Conservation (phyloP, 1,140 invertebrate species). For the Amphibalanus amphitrite region DNA sequence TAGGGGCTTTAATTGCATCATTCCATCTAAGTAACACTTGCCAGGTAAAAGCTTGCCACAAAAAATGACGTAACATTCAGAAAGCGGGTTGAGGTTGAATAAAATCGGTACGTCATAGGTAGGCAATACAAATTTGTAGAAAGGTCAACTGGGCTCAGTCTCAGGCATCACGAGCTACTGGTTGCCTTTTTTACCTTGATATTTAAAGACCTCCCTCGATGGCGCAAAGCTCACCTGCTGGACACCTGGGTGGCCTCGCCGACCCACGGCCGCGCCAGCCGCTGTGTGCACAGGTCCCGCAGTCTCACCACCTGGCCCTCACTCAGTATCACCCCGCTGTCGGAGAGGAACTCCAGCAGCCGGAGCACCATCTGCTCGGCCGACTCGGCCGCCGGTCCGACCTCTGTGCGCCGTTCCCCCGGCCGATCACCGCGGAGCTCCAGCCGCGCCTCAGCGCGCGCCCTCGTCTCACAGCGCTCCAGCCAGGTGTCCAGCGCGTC, state of each 20-base stretch:
- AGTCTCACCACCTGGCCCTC: not conserved
- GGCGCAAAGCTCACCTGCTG: not conserved
- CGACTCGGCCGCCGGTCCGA: not conserved
- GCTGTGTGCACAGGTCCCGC: not conserved
- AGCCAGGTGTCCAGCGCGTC: not conserved
- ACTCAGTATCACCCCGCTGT: not conserved
- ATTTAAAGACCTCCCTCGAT: too few relatives aligned
- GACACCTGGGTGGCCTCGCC: not conserved
- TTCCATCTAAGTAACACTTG: too few relatives aligned
- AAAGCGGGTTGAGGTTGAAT: too few relatives aligned
- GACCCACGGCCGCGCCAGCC: not conserved
- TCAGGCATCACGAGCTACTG: too few relatives aligned
- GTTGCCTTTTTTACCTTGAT: too few relatives aligned
- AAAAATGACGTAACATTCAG: too few relatives aligned
- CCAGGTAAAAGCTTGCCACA: too few relatives aligned
- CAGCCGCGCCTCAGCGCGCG: not conserved
- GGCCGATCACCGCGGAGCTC: not conserved
- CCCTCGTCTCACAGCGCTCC: not conserved
- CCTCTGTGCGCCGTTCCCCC: not conserved
- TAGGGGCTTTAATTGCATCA: too few relatives aligned
- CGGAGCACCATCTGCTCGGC: not conserved
- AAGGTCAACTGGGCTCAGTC: too few relatives aligned
- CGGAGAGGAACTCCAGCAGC: not conserved
- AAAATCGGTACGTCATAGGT: too few relatives aligned
- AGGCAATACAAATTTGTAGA: too few relatives aligned